Percentiles rank a stretch among this genome's conserved stretches.
Evolutionary conservation across 2,113 vertebrate genomes (phyloP).

Genomic region (Murina feae): DNA sequence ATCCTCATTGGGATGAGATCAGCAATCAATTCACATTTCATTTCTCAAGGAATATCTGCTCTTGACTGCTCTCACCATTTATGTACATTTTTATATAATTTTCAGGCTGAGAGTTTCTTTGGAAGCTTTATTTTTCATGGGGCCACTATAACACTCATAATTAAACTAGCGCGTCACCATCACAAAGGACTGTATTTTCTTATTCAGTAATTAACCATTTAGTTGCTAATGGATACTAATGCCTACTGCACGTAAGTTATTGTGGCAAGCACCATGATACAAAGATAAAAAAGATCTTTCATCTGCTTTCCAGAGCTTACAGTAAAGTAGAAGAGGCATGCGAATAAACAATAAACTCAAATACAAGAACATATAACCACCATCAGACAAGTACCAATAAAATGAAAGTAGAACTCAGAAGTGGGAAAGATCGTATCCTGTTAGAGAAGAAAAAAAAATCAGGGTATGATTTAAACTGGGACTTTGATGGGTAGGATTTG

Average conservation of each 20-base stretch:
- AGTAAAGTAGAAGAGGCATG: not conserved
- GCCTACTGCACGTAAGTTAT: not conserved
- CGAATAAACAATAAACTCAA: not conserved
- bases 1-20: not conserved
- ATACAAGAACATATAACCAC: not conserved
- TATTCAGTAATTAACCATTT: slow-evolving; percentile 4
- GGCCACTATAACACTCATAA: not conserved
- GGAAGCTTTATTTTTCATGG: slow-evolving; percentile 15
- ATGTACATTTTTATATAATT: not conserved
- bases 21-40: slow-evolving; percentile 29
- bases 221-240: not conserved
- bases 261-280: not conserved
- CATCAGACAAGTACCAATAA: not conserved
- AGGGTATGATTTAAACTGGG: not conserved
- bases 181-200: not conserved
- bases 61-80: not conserved
- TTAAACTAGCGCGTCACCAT: slow-evolving; percentile 9
- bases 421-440: not conserved
- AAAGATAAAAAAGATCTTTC: slow-evolving; percentile 20
- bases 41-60: not conserved
- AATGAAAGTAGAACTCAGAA: not conserved
- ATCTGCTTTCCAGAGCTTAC: not conserved
- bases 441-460: not conserved
- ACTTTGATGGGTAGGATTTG: not conserved
- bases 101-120: slow-evolving; percentile 9